phyloP scores from a whole-genome alignment of 2,888 invertebrate species.

The Mesorhabditis belari region DNA sequence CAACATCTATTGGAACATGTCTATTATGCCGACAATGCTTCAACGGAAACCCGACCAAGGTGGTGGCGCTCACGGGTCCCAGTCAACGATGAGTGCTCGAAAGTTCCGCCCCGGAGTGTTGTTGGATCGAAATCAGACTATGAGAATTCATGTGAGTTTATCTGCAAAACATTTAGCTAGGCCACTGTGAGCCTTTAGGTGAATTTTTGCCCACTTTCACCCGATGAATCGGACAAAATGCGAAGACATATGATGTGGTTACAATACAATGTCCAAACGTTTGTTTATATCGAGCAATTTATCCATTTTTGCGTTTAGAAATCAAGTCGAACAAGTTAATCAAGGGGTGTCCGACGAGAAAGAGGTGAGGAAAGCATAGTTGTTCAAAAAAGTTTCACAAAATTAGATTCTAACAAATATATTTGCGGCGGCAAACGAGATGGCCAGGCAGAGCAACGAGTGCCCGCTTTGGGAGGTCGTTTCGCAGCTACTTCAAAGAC shows the following conservation, averaged over 20 bases:
- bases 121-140: background rate
- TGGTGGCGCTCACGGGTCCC: too few species aligned
- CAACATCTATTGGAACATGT: too few species aligned
- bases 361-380: too few species aligned
- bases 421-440: background rate
- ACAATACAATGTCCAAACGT: background rate
- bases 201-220: too few species aligned
- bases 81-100: background rate
- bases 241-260: background rate
- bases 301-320: background rate
- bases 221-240: too few species aligned
- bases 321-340: background rate
- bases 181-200: background rate
- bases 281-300: background rate
- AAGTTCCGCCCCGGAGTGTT: background rate
- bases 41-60: too few species aligned
- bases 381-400: too few species aligned
- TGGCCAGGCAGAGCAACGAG: background rate
- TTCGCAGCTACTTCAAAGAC: background rate
- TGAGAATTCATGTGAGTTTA: background rate
- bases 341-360: background rate
- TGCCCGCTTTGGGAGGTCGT: background rate
- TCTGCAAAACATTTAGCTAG: background rate
- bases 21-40: too few species aligned
- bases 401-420: background rate